Conservation (phyloP, 2,888 invertebrate genomes). For the Scrobipalpa costella region DNA sequence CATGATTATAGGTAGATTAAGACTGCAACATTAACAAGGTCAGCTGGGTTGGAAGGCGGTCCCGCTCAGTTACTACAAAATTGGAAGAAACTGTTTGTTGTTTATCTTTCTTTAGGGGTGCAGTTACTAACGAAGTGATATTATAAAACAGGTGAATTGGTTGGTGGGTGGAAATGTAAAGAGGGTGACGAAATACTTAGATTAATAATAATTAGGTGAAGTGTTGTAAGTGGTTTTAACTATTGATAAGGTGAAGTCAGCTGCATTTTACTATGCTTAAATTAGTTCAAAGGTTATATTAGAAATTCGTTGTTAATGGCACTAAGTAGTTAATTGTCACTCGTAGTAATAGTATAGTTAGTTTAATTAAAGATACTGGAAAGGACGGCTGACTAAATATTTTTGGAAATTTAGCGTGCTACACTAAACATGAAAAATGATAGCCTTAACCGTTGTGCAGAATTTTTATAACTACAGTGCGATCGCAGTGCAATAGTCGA, state of each 20-base stretch:
- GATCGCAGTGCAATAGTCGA: background rate
- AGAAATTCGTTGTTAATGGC: too few relatives aligned
- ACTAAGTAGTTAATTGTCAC: too few relatives aligned
- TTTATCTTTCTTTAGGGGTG: background rate
- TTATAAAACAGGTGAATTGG: background rate
- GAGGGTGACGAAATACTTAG: too few relatives aligned
- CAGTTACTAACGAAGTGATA: background rate
- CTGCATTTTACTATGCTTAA: too few relatives aligned
- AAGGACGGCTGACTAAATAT: background rate
- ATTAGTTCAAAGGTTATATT: too few relatives aligned
- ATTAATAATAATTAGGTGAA: too few relatives aligned
- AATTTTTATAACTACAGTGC: background rate
- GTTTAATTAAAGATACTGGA: too few relatives aligned
- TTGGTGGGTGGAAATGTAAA: background rate
- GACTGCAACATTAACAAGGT: background rate
- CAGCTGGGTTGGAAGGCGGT: background rate
- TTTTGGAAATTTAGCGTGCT: background rate
- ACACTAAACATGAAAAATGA: background rate
- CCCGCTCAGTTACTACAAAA: background rate
- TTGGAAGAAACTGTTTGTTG: constrained; percentile 1
- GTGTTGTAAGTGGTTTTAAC: too few relatives aligned
- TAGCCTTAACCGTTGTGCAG: background rate
- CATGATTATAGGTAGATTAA: background rate
- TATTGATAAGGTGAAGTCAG: too few relatives aligned
- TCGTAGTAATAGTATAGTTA: too few relatives aligned